Base-by-base conservation (phyloP, 2,888 invertebrate species). In the Syrphus vitripennis region DNA sequence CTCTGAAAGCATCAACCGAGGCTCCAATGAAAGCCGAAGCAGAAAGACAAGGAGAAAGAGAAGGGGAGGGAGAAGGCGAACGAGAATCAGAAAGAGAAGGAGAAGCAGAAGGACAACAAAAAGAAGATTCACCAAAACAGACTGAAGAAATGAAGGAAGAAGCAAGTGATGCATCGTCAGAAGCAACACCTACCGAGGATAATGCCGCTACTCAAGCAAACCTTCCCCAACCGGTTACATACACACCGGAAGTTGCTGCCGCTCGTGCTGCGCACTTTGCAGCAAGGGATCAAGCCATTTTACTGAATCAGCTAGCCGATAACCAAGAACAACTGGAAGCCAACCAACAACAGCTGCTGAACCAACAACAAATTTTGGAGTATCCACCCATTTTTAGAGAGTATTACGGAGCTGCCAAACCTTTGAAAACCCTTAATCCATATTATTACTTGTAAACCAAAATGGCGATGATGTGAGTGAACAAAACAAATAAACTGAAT, bases 181-280 rank as follows among this genome's bases (percentile, higher is more conserved):
- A n/a, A 24, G 19, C 21, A 29, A 50, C 34, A 67, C 2, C 16
- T 24, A 21, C 16, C 1, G 61, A 48, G n/a, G 53, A 21, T 16
- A 24, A 24, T 29, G n/a, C 2, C 4, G 45, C 12, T 10, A 4
- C 31, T 0, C 10, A 42, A 10, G 14, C 29, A 34, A 16, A n/a
- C 6, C 61, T 81, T 40, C 84, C 84, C 7, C 57, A 84, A 19
- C 76, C 84, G 1, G 84, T 84, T 37, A 31, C 55, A 21, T 84
- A 87, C 14, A 88, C 87, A 26, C 82, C 84, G 10, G 74, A 87
- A 65, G 87, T 86, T 40, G 78, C 74, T 21, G 86, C 84, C 3
- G 89, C 88, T 40, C 83, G 87, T 26, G 77, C 71, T 50, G 88
- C 76, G 9, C 87, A 88, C 50, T 83, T 88, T 24, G 77, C 80